These are phyloP conservation scores for Lytechinus variegatus DNA, from an alignment of 35 echinoderm and acorn worm species.

Conservation along the genomic window DNA sequence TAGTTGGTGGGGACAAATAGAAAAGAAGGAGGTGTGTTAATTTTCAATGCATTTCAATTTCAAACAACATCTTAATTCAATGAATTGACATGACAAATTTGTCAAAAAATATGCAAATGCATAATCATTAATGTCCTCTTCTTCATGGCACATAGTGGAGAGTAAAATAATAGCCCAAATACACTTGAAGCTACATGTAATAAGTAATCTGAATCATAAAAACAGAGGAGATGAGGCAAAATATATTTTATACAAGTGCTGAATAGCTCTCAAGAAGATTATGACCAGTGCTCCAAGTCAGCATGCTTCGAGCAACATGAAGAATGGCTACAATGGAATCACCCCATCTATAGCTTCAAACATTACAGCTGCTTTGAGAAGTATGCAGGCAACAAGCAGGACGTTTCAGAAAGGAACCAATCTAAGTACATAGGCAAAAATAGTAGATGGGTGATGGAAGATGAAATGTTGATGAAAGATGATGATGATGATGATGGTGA, in stretches of 20 bases:
- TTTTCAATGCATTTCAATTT: no score
- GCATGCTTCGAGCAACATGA: neutral
- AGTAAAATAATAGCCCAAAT: no score
- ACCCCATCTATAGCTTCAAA: neutral
- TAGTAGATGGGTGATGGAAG: neutral
- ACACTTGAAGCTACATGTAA: neutral
- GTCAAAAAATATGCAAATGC: neutral
- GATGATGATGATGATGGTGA: neutral
- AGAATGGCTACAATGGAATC: neutral
- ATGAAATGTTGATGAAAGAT: neutral
- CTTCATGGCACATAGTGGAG: no score
- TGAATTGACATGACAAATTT: neutral
- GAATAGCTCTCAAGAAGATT: no score
- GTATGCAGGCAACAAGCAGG: neutral
- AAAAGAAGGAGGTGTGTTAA: no score
- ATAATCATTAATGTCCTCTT: neutral
- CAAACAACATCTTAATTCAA: no score
- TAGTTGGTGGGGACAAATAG: no score
- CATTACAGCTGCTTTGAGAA: neutral
- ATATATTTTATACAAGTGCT: no score
- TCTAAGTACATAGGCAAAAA: neutral
- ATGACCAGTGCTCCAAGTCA: no score
- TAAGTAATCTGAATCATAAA: neutral
- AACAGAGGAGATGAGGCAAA: neutral
- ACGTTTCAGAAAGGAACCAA: neutral